A percentile compares a stretch with the other conserved stretches of the same genome.
These are phyloP conservation scores for Serranus cabrilla DNA, from an alignment of 2,797 vertebrate species.

Conservation along the genomic window DNA sequence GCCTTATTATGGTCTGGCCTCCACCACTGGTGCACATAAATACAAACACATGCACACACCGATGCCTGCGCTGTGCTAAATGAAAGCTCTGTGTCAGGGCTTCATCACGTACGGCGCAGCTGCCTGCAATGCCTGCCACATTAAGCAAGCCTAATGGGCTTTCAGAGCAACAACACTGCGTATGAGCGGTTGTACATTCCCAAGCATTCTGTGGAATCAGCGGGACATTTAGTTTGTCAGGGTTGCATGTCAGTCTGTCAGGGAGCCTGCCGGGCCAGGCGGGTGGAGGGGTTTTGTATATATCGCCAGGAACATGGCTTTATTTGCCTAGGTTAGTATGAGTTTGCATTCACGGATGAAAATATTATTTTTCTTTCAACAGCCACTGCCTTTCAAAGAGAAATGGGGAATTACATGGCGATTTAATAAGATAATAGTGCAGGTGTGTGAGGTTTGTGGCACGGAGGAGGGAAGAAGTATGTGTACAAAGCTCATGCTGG, in stretches of 20 bases:
- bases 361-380: slow-evolving; percentile 22
- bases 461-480: slow-evolving; percentile 19
- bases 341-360: slow-evolving; percentile 24
- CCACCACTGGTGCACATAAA: slow-evolving; percentile 50
- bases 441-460: slow-evolving; percentile 26
- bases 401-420: slow-evolving; percentile 23
- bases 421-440: slow-evolving; percentile 56
- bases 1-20: slow-evolving; percentile 59
- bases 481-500: slow-evolving; percentile 62
- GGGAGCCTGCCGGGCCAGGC: slow-evolving; percentile 16
- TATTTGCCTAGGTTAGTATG: slow-evolving; percentile 23
- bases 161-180: slow-evolving; percentile 59
- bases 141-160: slow-evolving; percentile 81
- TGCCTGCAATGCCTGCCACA: slow-evolving; percentile 78
- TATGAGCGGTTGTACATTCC: slow-evolving; percentile 60
- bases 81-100: slow-evolving; percentile 77
- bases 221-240: slow-evolving; percentile 65
- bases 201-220: slow-evolving; percentile 68
- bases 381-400: slow-evolving; percentile 29
- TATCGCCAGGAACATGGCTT: slow-evolving; percentile 7
- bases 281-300: slow-evolving; percentile 22
- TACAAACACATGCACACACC: slow-evolving; percentile 37
- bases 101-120: slow-evolving; percentile 73
- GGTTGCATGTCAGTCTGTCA: slow-evolving; percentile 55
- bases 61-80: slow-evolving; percentile 65